Evolutionary conservation across 1,140 invertebrate genomes (phyloP).

Genomic region (Calliopsis andreniformis): DNA sequence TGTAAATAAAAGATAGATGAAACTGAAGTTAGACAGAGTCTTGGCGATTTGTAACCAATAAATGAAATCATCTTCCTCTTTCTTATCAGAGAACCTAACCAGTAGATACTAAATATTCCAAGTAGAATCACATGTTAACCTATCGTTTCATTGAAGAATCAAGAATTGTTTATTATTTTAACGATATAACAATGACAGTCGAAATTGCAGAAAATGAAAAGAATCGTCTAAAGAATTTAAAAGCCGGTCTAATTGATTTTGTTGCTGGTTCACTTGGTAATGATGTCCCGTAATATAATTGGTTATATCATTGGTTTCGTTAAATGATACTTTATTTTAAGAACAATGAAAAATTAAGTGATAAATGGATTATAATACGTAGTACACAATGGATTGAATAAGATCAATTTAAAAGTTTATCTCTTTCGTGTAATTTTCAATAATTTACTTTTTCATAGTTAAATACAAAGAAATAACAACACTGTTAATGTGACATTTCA

Average conservation of each 20-base stretch:
- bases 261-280: constrained; percentile 87
- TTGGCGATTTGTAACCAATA: not conserved
- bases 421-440: not conserved
- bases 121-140: constrained; percentile 10
- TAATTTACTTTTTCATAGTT: not conserved
- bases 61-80: not conserved
- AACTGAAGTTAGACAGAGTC: not conserved
- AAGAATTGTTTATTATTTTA: not conserved
- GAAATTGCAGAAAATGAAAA: constrained; percentile 42
- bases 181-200: constrained; percentile 41
- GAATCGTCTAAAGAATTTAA: constrained; percentile 69
- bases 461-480: not conserved
- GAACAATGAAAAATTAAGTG: constrained; percentile 5
- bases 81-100: not conserved
- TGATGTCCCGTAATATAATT: not conserved
- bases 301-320: not conserved
- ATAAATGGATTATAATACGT: not conserved
- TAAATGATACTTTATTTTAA: not conserved
- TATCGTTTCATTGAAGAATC: not conserved
- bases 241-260: constrained; percentile 87
- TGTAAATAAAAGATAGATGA: constrained; percentile 15
- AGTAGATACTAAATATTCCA: not conserved
- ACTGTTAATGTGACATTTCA: not conserved
- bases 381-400: no score
- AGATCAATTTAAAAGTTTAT: no score